phyloP scores from a whole-genome alignment of 2,888 invertebrate genomes.

The Venusia cambrica region DNA sequence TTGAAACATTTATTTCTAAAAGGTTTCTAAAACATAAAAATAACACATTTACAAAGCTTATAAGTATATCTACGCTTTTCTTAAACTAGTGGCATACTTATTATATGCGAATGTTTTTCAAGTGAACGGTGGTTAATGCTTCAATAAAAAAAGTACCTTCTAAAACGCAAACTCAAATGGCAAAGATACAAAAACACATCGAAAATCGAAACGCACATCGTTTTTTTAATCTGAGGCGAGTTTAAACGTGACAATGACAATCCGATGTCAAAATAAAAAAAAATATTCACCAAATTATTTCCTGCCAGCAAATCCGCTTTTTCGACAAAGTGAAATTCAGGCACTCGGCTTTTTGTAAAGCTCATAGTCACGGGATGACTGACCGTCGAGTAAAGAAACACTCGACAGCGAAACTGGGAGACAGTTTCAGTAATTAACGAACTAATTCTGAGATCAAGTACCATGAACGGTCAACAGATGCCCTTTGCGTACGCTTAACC shows the following conservation, averaged over 20 bases:
- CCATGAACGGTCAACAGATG: slow-evolving; percentile 66
- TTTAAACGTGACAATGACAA: slow-evolving; percentile 8
- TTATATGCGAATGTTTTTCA: no score
- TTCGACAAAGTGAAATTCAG: slow-evolving; percentile 20
- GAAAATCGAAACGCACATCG: no score
- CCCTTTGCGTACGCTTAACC: slow-evolving; percentile 68
- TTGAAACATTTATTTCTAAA: no score
- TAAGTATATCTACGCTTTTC: no score
- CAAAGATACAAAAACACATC: no score
- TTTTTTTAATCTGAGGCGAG: no score
- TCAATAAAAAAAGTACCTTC: no score
- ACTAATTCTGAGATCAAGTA: slow-evolving; percentile 68
- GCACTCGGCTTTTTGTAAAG: slow-evolving; percentile 21
- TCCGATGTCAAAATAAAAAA: slow-evolving; percentile 10
- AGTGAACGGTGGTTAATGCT: no score
- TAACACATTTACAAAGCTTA: no score
- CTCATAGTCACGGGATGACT: slow-evolving; percentile 19
- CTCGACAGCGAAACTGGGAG: slow-evolving; percentile 48
- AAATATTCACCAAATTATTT: slow-evolving; percentile 18
- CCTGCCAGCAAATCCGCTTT: slow-evolving; percentile 12
- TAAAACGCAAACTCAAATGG: no score
- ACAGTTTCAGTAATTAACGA: slow-evolving; percentile 56
- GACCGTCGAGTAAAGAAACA: slow-evolving; percentile 23
- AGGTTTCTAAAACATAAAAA: no score
- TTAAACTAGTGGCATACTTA: no score